These are phyloP conservation scores for Dendrocopos noguchii DNA, from an alignment of 2,113 vertebrate species.

Conservation along the genomic window DNA sequence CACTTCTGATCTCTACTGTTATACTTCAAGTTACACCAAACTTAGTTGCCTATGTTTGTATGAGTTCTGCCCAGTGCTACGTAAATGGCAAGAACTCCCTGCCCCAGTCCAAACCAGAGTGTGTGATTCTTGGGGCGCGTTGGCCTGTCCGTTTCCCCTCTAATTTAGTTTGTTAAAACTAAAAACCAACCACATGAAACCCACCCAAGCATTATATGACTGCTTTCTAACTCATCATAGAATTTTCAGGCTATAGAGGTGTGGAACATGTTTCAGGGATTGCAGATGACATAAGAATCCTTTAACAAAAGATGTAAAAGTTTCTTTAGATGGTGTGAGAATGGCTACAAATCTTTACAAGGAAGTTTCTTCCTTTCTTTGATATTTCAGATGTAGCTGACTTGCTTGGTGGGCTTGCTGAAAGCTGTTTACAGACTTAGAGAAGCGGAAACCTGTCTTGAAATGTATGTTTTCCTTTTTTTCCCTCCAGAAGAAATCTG, in stretches of 20 bases:
- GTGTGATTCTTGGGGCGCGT: background rate
- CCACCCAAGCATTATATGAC: background rate
- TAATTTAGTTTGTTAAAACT: background rate
- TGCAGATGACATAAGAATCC: background rate
- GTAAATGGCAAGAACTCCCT: background rate
- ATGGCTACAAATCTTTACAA: background rate
- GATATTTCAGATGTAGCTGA: background rate
- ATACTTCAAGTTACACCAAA: background rate
- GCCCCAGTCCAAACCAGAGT: background rate
- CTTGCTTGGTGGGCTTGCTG: background rate
- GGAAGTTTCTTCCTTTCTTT: background rate
- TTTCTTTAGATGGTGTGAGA: background rate
- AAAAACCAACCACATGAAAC: background rate
- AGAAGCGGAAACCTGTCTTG: background rate
- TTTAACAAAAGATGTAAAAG: background rate
- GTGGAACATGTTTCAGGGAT: background rate
- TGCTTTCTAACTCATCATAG: background rate
- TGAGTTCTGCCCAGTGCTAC: background rate
- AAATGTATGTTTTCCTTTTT: background rate
- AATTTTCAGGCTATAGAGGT: background rate
- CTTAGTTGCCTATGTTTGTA: background rate
- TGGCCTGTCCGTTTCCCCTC: background rate
- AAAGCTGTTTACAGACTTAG: background rate
- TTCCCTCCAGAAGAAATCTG: background rate
- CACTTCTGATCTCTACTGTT: background rate